Percentiles rank a stretch among this genome's conserved stretches.
Conservation (phyloP, 2,113 vertebrate genomes). For the Pogona vitticeps region DNA sequence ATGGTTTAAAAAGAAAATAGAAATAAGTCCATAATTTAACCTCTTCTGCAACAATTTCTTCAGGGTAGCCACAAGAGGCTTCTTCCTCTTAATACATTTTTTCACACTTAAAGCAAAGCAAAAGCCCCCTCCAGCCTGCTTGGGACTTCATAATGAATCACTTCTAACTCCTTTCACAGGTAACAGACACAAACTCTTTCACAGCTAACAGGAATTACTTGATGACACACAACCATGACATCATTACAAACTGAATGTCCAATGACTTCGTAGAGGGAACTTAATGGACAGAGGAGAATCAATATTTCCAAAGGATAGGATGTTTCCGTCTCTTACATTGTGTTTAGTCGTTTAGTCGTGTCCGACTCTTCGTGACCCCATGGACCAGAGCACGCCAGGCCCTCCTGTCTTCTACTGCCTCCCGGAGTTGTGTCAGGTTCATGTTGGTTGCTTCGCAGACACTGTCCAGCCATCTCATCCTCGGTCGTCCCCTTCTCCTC, state of each 20-base stretch:
- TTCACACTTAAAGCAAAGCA: conserved; percentile 4
- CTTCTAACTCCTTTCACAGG: background rate
- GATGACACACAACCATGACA: conserved; percentile 2
- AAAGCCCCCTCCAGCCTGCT: background rate
- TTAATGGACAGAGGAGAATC: background rate
- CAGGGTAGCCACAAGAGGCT: background rate
- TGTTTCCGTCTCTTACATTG: background rate
- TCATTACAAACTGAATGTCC: conserved; percentile 34
- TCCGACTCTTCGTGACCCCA: too few relatives aligned
- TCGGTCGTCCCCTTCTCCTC: too few relatives aligned
- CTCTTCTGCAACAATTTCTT: background rate
- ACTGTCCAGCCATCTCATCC: too few relatives aligned
- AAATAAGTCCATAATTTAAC: background rate
- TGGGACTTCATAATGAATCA: conserved; percentile 30
- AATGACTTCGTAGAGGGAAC: background rate
- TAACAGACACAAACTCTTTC: background rate
- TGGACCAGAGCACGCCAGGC: too few relatives aligned
- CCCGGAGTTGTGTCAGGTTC: too few relatives aligned
- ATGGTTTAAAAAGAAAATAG: too few relatives aligned
- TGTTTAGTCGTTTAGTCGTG: too few relatives aligned
- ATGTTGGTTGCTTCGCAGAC: too few relatives aligned
- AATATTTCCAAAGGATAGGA: background rate
- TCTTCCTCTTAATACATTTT: background rate
- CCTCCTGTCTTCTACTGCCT: too few relatives aligned
- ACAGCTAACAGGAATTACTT: conserved; percentile 30